phyloP scores from a whole-genome alignment of 2,797 vertebrate species.

The Dicrostonyx torquatus region DNA sequence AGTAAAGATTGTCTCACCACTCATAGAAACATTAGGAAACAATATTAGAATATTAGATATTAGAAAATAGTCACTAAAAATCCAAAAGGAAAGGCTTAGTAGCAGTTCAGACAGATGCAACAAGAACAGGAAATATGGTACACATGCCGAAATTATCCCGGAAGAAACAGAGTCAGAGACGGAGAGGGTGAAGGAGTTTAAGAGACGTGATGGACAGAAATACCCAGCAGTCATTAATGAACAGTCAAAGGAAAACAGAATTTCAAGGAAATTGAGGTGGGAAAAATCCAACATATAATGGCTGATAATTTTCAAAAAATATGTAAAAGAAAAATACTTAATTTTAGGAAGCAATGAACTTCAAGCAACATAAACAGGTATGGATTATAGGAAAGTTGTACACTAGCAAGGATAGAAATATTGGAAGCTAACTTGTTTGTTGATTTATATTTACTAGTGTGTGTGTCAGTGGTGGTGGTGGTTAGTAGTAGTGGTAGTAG shows the following conservation, averaged over 20 bases:
- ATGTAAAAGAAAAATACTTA: constrained; percentile 8
- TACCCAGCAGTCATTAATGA: neutral
- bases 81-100: neutral
- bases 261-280: neutral
- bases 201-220: neutral
- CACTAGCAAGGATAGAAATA: neutral
- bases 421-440: neutral
- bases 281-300: neutral
- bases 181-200: neutral
- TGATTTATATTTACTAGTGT: neutral
- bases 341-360: constrained; percentile 21
- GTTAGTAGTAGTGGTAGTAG: neutral
- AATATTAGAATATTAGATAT: neutral
- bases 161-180: neutral
- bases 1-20: neutral
- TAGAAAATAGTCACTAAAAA: neutral
- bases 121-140: no score
- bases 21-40: neutral
- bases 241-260: neutral
- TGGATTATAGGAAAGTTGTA: neutral
- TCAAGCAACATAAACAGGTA: neutral
- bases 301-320: neutral
- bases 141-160: neutral
- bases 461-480: neutral
- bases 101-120: neutral